Evolutionary conservation across 2,888 invertebrate genomes (phyloP), one percentile per base, ranked within the genome.

Genomic region (Ichneumon xanthorius): DNA sequence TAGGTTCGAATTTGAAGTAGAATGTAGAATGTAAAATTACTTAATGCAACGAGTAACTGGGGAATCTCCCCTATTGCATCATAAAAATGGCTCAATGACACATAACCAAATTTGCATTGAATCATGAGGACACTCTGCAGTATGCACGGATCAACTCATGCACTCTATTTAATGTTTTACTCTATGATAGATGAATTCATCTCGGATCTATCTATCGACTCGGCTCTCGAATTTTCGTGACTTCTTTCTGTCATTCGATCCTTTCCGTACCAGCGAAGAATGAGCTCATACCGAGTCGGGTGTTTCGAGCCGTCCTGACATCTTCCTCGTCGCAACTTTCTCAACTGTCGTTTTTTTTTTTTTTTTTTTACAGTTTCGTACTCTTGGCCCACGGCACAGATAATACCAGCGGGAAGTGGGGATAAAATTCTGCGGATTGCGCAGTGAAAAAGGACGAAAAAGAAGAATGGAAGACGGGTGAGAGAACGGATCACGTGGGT

Each of bases 301-400:
- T 55, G 63, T 63, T 22, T 68, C 58, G 65, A 82, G 79, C 72
- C 75, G 55, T 72, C 68, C 45, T 65, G 81, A 58, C 76, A 26
- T 77, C 76, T 58, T 84, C 58, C 75, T 70, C 72, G 61, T 67
- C 80, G 80, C 82, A 88, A 88, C 89, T 89, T 88, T 82, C 79
- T 86, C 87, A 87, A 89, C 89, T 88, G 87, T 88, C 81, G 87
- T 87, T 89, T 87, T 88, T 22, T 22, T 22, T 22, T 22, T 22
- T 22, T 22, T 22, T 22, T 22, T 89, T 91, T 89, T 89, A 88
- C 89, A 87, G 81, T 85, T 80, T 80, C 84, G 37, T 71, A 80
- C 75, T 30, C 71, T 61, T 58, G 68, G 30, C 40, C 58, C 82
- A 75, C 75, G 72, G 68, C 30, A 73, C 77, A 65, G 75, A 82